Conservation (phyloP, 2,797 vertebrate species). For the Enteromius afrohamiltoni region DNA sequence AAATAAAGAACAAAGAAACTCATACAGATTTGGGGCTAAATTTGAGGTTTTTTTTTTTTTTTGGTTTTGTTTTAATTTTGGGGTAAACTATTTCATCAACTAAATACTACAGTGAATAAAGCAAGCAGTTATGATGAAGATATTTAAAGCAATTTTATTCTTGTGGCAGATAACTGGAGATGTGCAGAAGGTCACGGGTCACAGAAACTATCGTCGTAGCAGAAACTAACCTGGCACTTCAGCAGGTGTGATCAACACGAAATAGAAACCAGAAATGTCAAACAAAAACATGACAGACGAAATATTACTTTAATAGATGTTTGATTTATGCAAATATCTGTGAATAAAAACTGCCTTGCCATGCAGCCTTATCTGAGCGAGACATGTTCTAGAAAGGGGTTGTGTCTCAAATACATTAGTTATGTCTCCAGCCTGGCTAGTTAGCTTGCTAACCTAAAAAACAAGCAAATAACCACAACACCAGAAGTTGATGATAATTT, state of each 20-base stretch:
- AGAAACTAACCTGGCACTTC: not conserved
- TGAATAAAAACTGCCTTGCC: not conserved
- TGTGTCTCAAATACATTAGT: constrained; percentile 17
- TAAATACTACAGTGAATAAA: not conserved
- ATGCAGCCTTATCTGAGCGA: not conserved
- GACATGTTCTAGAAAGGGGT: constrained; percentile 13
- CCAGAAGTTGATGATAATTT: not conserved
- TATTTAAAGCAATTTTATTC: not conserved
- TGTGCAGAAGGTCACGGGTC: not conserved
- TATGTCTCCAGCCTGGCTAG: constrained; percentile 21
- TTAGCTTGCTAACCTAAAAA: constrained; percentile 17
- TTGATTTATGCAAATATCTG: not conserved
- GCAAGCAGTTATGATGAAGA: not conserved
- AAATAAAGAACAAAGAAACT: too few relatives aligned
- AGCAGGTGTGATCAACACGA: not conserved
- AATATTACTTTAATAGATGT: not conserved
- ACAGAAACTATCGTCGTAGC: not conserved
- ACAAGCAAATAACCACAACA: not conserved
- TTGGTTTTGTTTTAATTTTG: too few relatives aligned
- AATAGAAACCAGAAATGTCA: not conserved
- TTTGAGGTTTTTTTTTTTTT: too few relatives aligned
- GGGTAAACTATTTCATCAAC: too few relatives aligned
- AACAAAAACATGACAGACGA: not conserved
- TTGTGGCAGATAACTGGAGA: not conserved
- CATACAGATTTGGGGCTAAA: too few relatives aligned